Conservation (phyloP, 2,888 invertebrate genomes). For the Chrysodeixis includens region DNA sequence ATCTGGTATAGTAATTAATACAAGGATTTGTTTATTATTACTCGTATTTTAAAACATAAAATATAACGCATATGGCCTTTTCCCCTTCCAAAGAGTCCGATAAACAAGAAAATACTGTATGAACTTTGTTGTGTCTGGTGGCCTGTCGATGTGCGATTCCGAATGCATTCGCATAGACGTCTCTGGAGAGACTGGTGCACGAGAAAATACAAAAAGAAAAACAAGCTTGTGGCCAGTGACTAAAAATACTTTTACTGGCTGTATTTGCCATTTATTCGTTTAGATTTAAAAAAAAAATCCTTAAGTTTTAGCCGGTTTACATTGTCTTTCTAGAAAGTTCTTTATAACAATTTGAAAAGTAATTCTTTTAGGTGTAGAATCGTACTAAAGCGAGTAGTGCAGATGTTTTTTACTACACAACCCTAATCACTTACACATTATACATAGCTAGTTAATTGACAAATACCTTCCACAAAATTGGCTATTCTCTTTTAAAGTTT, state of each 20-base stretch:
- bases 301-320: too few species aligned
- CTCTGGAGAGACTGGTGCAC: neutral
- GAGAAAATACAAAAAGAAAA: neutral
- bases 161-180: neutral
- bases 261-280: neutral
- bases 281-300: neutral
- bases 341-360: too few species aligned
- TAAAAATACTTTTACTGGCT: neutral
- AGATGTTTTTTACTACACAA: too few species aligned
- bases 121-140: constrained; percentile 1
- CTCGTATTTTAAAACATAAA: neutral
- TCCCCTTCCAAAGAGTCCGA: neutral
- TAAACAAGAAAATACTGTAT: constrained; percentile 4
- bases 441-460: too few species aligned
- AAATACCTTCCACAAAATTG: neutral
- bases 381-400: too few species aligned
- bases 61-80: neutral
- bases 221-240: constrained; percentile 1
- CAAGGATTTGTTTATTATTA: too few species aligned
- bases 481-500: neutral
- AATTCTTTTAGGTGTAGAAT: too few species aligned
- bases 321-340: too few species aligned
- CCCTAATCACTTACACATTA: too few species aligned
- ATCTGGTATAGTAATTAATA: too few species aligned
- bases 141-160: constrained; percentile 1